Evolutionary conservation across 2,888 invertebrate genomes (phyloP).

Genomic region (Pediacus dermestoides): DNA sequence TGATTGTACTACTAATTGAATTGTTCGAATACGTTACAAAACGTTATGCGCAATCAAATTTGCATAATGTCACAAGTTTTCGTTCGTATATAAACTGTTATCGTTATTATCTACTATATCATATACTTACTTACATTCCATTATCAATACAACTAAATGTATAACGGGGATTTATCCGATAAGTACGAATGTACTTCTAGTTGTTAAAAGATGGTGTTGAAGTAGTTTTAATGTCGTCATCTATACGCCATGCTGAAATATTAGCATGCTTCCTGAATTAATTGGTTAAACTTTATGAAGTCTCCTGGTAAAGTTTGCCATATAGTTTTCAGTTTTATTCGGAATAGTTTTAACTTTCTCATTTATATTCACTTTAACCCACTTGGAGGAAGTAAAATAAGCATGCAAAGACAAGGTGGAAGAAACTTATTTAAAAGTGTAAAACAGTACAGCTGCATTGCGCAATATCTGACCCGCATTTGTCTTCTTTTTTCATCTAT

Average conservation of each 20-base stretch:
- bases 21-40: conserved; percentile 15
- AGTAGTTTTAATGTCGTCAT: no score
- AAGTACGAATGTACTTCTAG: no score
- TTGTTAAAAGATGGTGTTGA: no score
- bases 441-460: conserved; percentile 9
- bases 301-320: conserved; percentile 8
- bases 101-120: no score
- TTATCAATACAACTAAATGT: no score
- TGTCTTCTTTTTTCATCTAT: conserved; percentile 4
- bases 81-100: no score
- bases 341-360: conserved; percentile 14
- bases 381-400: conserved; percentile 10
- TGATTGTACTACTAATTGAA: conserved; percentile 20
- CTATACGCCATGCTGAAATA: no score
- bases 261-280: no score
- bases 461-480: conserved; percentile 10
- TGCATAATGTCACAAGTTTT: no score
- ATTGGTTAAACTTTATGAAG: no score
- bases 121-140: no score
- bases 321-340: conserved; percentile 12
- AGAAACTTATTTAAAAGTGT: conserved; percentile 12
- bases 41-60: conserved; percentile 4
- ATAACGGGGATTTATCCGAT: no score
- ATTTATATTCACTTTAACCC: conserved; percentile 16
- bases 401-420: conserved; percentile 11